Percentiles rank a stretch among this genome's conserved stretches.
Conservation (phyloP, 1,140 invertebrate genomes). For the Popillia japonica region DNA sequence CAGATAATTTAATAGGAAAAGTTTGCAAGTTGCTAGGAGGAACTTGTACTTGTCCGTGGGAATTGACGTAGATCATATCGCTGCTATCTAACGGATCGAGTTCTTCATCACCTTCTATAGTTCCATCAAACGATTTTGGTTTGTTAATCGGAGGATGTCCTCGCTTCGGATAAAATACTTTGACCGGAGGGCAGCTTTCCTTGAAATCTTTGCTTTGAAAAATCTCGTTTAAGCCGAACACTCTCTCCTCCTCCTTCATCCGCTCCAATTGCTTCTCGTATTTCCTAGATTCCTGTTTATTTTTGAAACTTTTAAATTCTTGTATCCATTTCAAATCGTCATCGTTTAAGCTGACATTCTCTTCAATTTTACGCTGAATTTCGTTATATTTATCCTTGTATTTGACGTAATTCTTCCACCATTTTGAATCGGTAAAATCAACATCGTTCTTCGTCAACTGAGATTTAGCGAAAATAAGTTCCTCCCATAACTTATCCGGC, state of each 20-base stretch:
- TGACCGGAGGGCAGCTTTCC: neutral
- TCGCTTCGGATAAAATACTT: conserved; percentile 1
- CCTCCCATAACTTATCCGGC: conserved; percentile 29
- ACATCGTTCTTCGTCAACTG: conserved; percentile 17
- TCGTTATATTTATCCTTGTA: neutral
- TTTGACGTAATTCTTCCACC: conserved; percentile 32
- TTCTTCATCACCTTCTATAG: too few relatives aligned
- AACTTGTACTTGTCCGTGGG: neutral
- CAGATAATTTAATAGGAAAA: neutral
- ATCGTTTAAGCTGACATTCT: neutral
- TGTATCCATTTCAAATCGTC: conserved; percentile 26
- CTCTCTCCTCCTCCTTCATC: neutral
- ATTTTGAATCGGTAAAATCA: conserved; percentile 33
- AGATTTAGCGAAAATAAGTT: conserved; percentile 38
- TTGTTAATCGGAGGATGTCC: neutral
- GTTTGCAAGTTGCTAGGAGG: neutral
- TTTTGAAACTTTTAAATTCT: conserved; percentile 11
- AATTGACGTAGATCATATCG: conserved; percentile 1
- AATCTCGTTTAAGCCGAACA: conserved; percentile 10
- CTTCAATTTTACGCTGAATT: neutral
- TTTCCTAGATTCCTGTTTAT: neutral
- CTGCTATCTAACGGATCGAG: neutral
- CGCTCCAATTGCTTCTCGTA: neutral
- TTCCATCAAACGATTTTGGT: too few relatives aligned
- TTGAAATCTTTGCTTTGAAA: conserved; percentile 26